Evolutionary conservation across 2,113 vertebrate species (phyloP), one percentile per base, ranked within the genome.

Genomic region (Corythornis vintsioides): DNA sequence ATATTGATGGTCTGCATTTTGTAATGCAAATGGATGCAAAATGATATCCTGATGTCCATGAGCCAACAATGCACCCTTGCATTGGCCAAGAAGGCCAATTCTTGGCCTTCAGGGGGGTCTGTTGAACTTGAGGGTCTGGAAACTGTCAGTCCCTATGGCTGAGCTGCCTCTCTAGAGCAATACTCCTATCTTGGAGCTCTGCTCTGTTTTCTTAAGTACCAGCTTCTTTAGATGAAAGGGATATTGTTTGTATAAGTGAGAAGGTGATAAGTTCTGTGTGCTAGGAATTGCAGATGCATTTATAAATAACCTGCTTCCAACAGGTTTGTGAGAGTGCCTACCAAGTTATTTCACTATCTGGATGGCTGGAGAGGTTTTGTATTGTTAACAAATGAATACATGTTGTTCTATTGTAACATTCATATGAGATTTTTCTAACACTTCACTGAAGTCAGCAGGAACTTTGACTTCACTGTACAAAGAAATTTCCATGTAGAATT

Each of bases 201-300:
- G 13, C 29, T 71, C 28, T 60, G 3, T 47, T 0, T 0, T 42
- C 22, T 55, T 10, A 75, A 43, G 7, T 20, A 45, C 11, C 4
- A 64, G 5, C 15, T 60, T 63, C 11, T 66, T 33, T 11, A 56
- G 52, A 75, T 63, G 15, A 87, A 60, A 42, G 12, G 8, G 6
- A 3, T 53, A 28, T 18, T 56, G 57, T 33, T 2, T 47, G 10
- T 18, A 7, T 26, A 50, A 53, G 6, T 53, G 50, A 59, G 42
- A 83, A 72, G 25, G 4, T 26, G 19, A 29, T 7, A 47, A 15
- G 5, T 22, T 63, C 7, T 66, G 53, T 56, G 22, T 10, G 11
- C 33, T 67, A 19, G 67, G 40, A 64, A 45, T 45, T 83, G 22
- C 67, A 76, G 29, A 20, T 56, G 16, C 15, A 18, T 6, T 59